Base-by-base conservation (phyloP, 1,140 invertebrate genomes). In the Aethina tumida region DNA sequence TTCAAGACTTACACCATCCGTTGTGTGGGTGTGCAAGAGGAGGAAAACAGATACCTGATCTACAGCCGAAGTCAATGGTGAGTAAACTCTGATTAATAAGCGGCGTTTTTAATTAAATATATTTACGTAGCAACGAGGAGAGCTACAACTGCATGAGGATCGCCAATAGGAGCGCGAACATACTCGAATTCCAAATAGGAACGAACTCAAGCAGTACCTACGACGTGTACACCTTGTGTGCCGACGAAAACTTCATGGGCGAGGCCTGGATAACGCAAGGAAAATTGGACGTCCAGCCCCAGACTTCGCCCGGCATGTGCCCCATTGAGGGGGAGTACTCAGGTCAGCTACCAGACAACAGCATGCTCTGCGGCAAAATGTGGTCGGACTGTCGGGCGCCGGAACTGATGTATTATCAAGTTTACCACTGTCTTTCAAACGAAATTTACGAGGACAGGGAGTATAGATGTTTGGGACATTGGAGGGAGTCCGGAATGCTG, bases 381-480 rank as follows among this genome's bases (percentile, higher is more conserved):
- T 75, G 73, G 41, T 81, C 78, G 19, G 78, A 81, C 53, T 82
- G 79, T 56, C 68, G 70, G 43, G 72, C 74, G 19, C 71, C 73
- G 9, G 77, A 82, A 53, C 65, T 77, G 18, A 83, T 83, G 79
- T 79, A 78, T 45, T 81, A 77, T 52, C 76, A 74, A 50, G 77
- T 81, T 8, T 73, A 66, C 16, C 73, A 77, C 34, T 83, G 79
- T 46, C 57, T 67, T 51, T 62, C 64, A 35, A 50, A 68, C 17
- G 73, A 79, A 58, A 59, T 81, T 13, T 80, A 71, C 48, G 79
- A 80, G 70, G 79, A 81, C 58, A 64, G 79, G 13, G 73, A 79
- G 41, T 83, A 83, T 52, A 56, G 71, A 41, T 83, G 79, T 49
- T 61, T 83, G 9, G 79, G 79, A 17, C 77, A 80, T 49, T 83